These are phyloP conservation scores for Mimas tiliae DNA, from an alignment of 2,888 invertebrate species.

Conservation along the genomic window DNA sequence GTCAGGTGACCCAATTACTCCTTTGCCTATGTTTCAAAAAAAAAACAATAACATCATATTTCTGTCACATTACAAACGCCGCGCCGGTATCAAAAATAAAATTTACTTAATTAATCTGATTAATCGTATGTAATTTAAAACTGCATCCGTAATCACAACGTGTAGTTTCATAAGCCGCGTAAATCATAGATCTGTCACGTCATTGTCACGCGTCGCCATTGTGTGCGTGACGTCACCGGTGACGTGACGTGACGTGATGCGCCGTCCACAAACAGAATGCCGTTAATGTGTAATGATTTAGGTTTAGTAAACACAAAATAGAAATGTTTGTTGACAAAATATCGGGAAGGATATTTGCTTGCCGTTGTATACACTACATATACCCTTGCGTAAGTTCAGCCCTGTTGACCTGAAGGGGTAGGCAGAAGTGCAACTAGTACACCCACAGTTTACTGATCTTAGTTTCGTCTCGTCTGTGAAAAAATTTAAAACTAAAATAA, in stretches of 20 bases:
- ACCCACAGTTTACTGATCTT: too few relatives aligned
- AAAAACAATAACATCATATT: too few relatives aligned
- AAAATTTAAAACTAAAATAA: too few relatives aligned
- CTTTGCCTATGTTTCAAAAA: too few relatives aligned
- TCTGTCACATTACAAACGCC: neutral
- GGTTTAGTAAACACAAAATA: slow-evolving; percentile 36
- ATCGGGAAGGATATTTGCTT: too few relatives aligned
- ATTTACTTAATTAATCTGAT: neutral
- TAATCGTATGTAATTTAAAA: neutral
- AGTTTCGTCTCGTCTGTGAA: too few relatives aligned
- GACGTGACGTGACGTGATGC: slow-evolving; percentile 32
- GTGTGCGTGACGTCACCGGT: slow-evolving; percentile 34
- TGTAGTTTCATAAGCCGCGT: slow-evolving; percentile 34
- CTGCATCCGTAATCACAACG: slow-evolving; percentile 1
- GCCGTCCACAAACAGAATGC: slow-evolving; percentile 18
- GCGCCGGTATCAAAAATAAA: neutral
- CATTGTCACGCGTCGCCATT: slow-evolving; percentile 36
- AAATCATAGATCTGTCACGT: slow-evolving; percentile 36
- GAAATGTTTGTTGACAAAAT: neutral
- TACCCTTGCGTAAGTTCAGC: too few relatives aligned
- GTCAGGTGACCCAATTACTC: too few relatives aligned
- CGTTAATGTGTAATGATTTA: slow-evolving; percentile 35
- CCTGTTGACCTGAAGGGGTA: too few relatives aligned
- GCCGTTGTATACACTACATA: too few relatives aligned
- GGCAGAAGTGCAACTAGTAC: too few relatives aligned